Base-by-base conservation (phyloP, 2,797 vertebrate species). In the Notamacropus eugenii region DNA sequence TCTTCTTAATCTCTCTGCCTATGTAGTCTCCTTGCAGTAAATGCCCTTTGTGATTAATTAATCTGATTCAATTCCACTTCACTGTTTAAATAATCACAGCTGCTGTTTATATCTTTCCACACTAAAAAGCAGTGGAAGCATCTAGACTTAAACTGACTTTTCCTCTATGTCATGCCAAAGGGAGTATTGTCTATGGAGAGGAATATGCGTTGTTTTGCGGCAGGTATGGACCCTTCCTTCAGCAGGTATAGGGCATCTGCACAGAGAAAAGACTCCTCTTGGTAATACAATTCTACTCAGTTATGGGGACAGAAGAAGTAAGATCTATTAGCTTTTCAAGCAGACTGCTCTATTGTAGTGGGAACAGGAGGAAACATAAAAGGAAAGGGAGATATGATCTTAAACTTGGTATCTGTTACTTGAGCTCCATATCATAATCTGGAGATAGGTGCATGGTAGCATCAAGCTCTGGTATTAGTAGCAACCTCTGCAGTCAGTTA, bases 11-110 rank as follows among this genome's bases (percentile, higher is more conserved):
- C 50, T 92, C 54, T 92, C 31, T 4, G 46, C 54, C 57, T 93
- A 52, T 95, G 92, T 13, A 27, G 92, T n/a, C 82, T 57, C 13
- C 91, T 82, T 29, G 87, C 92, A 56, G 74, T 55, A n/a, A 93
- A 94, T 59, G 31, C 94, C 95, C 94, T 97, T 94, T 67, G 91
- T 96, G 94, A 97, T 97, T 91, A 94, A 96, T 96, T 92, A 96
- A 93, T 92, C 55, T 0, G 92, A 93, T 92, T 95, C 52, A 58
- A 58, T 40, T 93, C 74, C 50, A 56, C 56, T 34, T 90, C 94
- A 93, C 67, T 28, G 58, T 94, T n/a, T 93, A 90, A 92, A 54
- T 90, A 95, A 95, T 90, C 92, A 90, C 91, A 91, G 95, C 87
- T 94, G 46, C 54, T 93, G 59, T 52, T 92, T 24, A 50, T 93